phyloP scores from a whole-genome alignment of 2,113 vertebrate genomes.

The Anhinga rufa region DNA sequence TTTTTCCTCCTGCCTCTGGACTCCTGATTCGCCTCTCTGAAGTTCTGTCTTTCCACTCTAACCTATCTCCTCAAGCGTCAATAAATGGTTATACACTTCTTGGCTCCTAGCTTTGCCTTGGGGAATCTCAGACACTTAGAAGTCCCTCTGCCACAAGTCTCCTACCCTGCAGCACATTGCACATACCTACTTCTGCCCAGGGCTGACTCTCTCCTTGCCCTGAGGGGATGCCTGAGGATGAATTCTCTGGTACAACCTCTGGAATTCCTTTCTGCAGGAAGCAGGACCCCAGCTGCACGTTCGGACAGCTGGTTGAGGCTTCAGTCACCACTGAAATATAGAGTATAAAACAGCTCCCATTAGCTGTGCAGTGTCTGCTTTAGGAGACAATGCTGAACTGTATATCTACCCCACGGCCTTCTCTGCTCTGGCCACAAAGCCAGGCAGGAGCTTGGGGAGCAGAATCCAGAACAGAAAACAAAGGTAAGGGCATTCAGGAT shows the following conservation, averaged over 20 bases:
- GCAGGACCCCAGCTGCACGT: background rate
- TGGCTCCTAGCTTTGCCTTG: background rate
- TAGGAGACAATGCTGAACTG: background rate
- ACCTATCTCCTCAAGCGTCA: background rate
- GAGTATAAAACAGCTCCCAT: background rate
- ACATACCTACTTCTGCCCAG: conserved; percentile 36
- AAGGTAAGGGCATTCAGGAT: background rate
- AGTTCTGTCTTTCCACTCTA: background rate
- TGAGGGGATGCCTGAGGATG: background rate
- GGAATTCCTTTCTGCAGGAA: background rate
- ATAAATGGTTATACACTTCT: background rate
- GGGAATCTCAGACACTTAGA: background rate
- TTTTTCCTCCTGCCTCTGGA: background rate
- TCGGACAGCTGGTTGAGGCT: background rate
- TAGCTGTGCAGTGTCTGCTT: background rate
- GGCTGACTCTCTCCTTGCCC: background rate
- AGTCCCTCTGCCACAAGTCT: background rate
- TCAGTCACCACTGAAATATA: background rate
- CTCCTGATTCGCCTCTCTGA: background rate
- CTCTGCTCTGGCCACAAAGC: background rate
- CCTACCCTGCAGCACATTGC: background rate
- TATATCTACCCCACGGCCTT: rapidly evolving
- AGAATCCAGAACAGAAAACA: background rate
- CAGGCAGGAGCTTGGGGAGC: background rate
- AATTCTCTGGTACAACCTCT: background rate